Evolutionary conservation across 2,113 vertebrate genomes (phyloP).

Genomic region (Lophotis ruficrista): DNA sequence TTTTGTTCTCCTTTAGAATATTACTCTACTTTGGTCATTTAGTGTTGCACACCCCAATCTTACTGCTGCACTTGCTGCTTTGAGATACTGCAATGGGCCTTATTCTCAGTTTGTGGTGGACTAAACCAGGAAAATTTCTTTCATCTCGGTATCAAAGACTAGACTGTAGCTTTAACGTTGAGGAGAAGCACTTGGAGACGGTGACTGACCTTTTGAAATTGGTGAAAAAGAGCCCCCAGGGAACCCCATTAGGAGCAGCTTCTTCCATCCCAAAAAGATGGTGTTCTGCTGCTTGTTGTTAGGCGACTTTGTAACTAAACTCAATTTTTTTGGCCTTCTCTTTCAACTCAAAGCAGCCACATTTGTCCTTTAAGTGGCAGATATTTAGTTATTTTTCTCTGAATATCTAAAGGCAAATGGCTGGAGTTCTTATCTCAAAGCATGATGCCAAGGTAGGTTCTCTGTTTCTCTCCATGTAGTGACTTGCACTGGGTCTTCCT

Average conservation of each 20-base stretch:
- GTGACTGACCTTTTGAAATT: slow-evolving; percentile 37
- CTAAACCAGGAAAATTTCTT: slow-evolving; percentile 1
- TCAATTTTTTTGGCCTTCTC: not conserved
- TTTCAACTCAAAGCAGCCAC: not conserved
- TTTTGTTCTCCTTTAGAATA: not conserved
- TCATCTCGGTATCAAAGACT: not conserved
- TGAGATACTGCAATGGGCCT: not conserved
- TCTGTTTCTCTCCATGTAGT: not conserved
- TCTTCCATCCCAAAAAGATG: not conserved
- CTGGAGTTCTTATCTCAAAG: not conserved
- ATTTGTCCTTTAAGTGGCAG: not conserved
- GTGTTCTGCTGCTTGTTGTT: not conserved
- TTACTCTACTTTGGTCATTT: not conserved
- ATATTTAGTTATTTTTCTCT: not conserved
- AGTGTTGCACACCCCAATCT: not conserved
- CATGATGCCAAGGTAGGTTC: rapidly evolving
- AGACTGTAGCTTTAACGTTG: not conserved
- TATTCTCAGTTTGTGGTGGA: not conserved
- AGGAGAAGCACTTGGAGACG: slow-evolving; percentile 1
- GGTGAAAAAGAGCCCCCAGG: slow-evolving; percentile 13
- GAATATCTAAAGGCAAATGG: not conserved
- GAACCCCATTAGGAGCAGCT: slow-evolving; percentile 31
- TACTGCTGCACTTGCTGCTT: not conserved
- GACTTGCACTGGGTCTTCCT: not conserved
- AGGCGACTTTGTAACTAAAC: not conserved